phyloP scores from a whole-genome alignment of 2,113 vertebrate genomes.

The Progne subis region DNA sequence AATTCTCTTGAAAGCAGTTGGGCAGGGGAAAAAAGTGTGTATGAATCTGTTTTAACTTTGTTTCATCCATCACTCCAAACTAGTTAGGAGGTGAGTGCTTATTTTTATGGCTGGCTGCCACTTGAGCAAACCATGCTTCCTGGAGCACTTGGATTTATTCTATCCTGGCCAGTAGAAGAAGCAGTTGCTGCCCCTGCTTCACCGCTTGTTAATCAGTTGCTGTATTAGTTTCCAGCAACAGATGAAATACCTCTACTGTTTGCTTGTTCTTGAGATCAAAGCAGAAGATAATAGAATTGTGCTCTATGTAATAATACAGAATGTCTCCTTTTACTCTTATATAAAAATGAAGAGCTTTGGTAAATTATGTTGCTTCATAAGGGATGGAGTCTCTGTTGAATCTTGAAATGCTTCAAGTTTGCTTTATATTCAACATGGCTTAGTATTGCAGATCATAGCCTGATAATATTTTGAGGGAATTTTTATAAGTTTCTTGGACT shows the following conservation, averaged over 20 bases:
- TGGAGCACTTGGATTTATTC: neutral
- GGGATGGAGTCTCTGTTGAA: neutral
- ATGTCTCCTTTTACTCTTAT: neutral
- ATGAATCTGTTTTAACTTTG: neutral
- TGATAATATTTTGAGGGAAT: neutral
- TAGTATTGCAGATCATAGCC: neutral
- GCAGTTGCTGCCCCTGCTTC: neutral
- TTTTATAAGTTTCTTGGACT: neutral
- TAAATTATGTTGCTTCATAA: neutral
- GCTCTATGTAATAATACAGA: neutral
- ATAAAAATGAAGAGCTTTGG: neutral
- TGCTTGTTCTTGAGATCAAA: neutral
- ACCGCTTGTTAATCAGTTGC: neutral
- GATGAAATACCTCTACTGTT: neutral
- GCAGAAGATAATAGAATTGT: neutral
- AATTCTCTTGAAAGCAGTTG: neutral
- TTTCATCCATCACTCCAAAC: neutral
- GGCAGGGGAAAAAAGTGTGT: neutral
- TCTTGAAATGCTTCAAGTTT: neutral
- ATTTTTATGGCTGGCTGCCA: neutral
- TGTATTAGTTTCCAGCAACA: neutral
- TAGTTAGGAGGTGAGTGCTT: neutral
- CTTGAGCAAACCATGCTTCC: neutral
- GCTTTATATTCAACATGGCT: neutral
- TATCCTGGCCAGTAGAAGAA: neutral